Evolutionary conservation across 1,140 invertebrate species (phyloP), one percentile per base, ranked within the genome.

Genomic region (Conus ventricosus): DNA sequence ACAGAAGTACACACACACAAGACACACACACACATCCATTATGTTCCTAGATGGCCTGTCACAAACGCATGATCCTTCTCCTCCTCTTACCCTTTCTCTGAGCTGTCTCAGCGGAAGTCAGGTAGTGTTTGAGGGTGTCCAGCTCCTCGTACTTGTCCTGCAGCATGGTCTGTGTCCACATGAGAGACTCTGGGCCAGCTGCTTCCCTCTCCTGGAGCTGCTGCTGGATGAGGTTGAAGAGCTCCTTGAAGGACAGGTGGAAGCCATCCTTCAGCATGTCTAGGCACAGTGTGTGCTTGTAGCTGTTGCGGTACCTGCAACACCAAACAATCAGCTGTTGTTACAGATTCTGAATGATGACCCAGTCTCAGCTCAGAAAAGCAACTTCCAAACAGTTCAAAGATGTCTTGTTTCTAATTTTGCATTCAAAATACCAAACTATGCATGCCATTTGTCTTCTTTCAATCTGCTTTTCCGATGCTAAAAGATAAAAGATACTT

Each of bases 191-290:
- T 53, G 94, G 93, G 10, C 94, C 95, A 20, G 94, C 94, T 86
- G 88, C 84, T 27, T 91, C 88, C 71, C 95, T 80, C 15, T 91
- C 90, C 57, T 92, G 91, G 20, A 93, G 90, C 91, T 95, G 94
- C 87, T 92, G 89, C 87, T 92, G 91, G 39, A 95, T 94, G 25
- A 95, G 91, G 76, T 93, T 92, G 92, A 95, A 93, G 53, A 95
- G 90, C 90, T 95, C 94, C 91, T 92, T 91, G 88, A 95, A 95
- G 54, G 94, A 93, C 82, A 92, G 87, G 88, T 95, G 95, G 88
- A 91, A 95, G 39, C 95, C 95, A 84, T 93, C 93, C 89, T 92
- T 91, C 87, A 95, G 89, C 93, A 95, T 95, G 71, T 94, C 94
- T 84, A 95, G 88, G 91, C 94, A 95, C 57, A 95, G 88, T 80